phyloP scores from a whole-genome alignment of 1,140 invertebrate genomes.

The Drosophila serrata region DNA sequence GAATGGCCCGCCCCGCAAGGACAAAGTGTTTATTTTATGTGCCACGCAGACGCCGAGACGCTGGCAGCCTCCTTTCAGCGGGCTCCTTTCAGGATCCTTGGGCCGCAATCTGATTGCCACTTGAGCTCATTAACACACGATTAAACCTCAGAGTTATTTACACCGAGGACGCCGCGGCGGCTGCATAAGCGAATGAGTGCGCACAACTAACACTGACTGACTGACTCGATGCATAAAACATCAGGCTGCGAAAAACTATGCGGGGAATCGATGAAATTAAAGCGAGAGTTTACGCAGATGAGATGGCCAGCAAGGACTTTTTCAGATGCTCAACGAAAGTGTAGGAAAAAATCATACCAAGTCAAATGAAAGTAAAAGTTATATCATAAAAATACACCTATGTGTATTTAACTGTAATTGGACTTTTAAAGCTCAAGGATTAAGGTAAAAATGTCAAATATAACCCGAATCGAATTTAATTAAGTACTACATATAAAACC shows the following conservation, averaged over 20 bases:
- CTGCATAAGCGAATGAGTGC: slow-evolving; percentile 66
- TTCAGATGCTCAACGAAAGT: not conserved
- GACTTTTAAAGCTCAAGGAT: not conserved
- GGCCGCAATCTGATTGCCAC: slow-evolving; percentile 78
- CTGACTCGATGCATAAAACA: slow-evolving; percentile 63
- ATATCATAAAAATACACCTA: not conserved
- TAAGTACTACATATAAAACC: not conserved
- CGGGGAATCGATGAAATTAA: slow-evolving; percentile 62
- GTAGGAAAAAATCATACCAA: not conserved
- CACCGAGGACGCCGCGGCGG: slow-evolving; percentile 41
- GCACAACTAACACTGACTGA: slow-evolving; percentile 45
- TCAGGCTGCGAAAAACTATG: slow-evolving; percentile 36
- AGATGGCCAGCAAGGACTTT: not conserved
- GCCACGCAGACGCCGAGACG: slow-evolving; percentile 45
- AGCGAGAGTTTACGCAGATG: slow-evolving; percentile 45
- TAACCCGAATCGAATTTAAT: not conserved
- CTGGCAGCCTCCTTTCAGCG: slow-evolving; percentile 37
- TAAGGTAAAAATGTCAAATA: not conserved
- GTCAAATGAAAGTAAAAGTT: not conserved
- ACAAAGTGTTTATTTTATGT: slow-evolving; percentile 77
- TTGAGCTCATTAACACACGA: slow-evolving; percentile 80
- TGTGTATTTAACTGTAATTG: not conserved
- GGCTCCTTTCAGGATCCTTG: slow-evolving; percentile 50
- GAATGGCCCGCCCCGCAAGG: slow-evolving; percentile 54
- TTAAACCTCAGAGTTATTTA: slow-evolving; percentile 76